Percentiles rank a stretch among this genome's conserved stretches.
These are phyloP conservation scores for Caranx melampygus DNA, from an alignment of 2,113 vertebrate genomes.

Conservation along the genomic window DNA sequence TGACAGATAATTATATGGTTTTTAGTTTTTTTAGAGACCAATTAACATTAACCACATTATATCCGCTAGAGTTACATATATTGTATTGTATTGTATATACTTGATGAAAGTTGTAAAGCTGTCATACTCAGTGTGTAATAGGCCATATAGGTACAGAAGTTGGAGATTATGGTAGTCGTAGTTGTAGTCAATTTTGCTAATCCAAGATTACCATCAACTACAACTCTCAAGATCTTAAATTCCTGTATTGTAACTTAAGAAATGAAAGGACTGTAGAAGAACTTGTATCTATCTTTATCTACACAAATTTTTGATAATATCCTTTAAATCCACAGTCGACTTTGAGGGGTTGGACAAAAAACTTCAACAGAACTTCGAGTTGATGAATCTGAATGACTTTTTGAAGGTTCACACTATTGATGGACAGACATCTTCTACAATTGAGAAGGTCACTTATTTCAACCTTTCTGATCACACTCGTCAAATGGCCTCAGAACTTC, in stretches of 20 bases:
- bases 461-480: conserved; percentile 24
- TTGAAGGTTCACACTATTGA: conserved; percentile 33
- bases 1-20: neutral
- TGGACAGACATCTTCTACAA: neutral
- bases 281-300: neutral
- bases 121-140: too few relatives aligned
- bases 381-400: conserved; percentile 47
- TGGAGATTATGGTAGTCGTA: too few relatives aligned
- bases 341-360: conserved; percentile 43
- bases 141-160: too few relatives aligned
- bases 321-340: conserved; percentile 46
- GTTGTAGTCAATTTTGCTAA: too few relatives aligned
- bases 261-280: neutral
- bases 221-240: neutral
- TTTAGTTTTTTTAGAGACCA: too few relatives aligned
- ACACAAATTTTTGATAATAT: neutral
- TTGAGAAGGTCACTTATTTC: conserved; percentile 36
- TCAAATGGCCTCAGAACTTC: conserved; percentile 46
- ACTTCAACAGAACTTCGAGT: conserved; percentile 38
- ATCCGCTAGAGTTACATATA: too few relatives aligned
- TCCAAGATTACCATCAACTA: too few relatives aligned
- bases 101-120: too few relatives aligned
- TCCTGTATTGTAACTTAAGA: neutral
- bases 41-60: too few relatives aligned
- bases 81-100: too few relatives aligned